Percentiles rank a stretch among this genome's conserved stretches.
Evolutionary conservation across 2,888 invertebrate species (phyloP).

Genomic region (Globia sparganii): DNA sequence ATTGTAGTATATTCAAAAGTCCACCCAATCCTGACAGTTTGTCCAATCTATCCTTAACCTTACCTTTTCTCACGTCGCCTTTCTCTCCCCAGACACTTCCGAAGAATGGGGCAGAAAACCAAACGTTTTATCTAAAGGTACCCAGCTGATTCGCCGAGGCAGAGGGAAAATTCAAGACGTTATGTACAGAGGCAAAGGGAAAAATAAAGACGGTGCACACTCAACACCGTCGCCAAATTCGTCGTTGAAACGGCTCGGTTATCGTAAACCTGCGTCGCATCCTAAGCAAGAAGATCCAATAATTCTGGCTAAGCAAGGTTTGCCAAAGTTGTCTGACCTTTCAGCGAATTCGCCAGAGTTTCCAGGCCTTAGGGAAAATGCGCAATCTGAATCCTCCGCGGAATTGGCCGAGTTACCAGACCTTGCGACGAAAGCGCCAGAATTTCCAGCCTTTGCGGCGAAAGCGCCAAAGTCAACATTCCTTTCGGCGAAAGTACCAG

Average conservation of each 20-base stretch:
- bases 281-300: background rate
- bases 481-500: background rate
- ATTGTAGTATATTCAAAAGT: background rate
- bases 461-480: background rate
- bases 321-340: slow-evolving; percentile 2
- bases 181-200: background rate
- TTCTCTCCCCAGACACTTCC: slow-evolving; percentile 72
- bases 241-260: slow-evolving; percentile 10
- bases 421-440: background rate
- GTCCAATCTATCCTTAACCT: slow-evolving; percentile 23
- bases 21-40: too few relatives aligned
- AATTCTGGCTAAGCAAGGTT: slow-evolving; percentile 1
- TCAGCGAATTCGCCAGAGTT: background rate
- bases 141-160: background rate
- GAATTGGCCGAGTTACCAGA: background rate
- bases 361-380: too few relatives aligned
- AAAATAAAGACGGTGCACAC: background rate
- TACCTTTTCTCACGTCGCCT: slow-evolving; percentile 44
- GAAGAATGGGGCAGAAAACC: slow-evolving; percentile 1
- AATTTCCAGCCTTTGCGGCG: background rate
- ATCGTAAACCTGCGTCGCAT: background rate
- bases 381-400: background rate
- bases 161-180: slow-evolving; percentile 9
- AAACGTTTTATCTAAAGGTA: slow-evolving; percentile 1
- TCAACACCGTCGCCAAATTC: background rate